Base-by-base conservation (phyloP, 2,888 invertebrate genomes). In the Phengaris arion region DNA sequence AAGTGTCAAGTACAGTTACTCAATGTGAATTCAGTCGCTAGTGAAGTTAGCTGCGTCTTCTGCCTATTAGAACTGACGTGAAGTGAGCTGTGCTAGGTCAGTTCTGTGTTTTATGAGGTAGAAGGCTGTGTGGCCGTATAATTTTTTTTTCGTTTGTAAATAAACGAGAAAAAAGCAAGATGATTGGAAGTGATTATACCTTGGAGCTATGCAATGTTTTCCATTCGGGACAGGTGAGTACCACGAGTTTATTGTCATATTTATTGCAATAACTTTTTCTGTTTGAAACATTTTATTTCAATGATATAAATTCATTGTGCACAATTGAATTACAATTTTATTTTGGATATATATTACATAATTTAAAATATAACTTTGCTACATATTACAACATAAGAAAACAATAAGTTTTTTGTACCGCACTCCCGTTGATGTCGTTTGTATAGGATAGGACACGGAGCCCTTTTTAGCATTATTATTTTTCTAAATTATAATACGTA, bases 181-280 rank as follows among this genome's bases (percentile, higher is more conserved):
- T 97, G 97, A 96, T 96, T 80, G 95, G 96, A 75, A 96, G 96
- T 85, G 98, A 98, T 85, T 98, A 97, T 89, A 96, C 97, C 74
- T 94, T 98, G 85, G 98, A 98, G 86, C 94, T 98, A 81, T 96
- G 96, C 83, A 98, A 97, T 89, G 97, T 98, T 76, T 98, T 96
- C 84, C 97, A 98, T 87, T 97, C 97, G 54, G 97, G 97, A 77
- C 97, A 97, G 95, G 97, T 97, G 87, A 93, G 94, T 87, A 45
- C 48, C 35, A 48, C n/a, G 48, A n/a, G 48, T 48, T 48, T 48
- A 48, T 48, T 48, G 48, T 48, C 48, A 3, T 8, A 48, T 48
- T 48, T 48, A 6, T 1, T 48, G 6, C 48, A 48, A 48, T 48
- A 4, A 48, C 48, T 48, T 48, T 48, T 48, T 48, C 48, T 48